Percentiles rank a stretch among this genome's conserved stretches.
These are phyloP conservation scores for Anolis carolinensis DNA, from an alignment of 2,113 vertebrate genomes.

Conservation along the genomic window DNA sequence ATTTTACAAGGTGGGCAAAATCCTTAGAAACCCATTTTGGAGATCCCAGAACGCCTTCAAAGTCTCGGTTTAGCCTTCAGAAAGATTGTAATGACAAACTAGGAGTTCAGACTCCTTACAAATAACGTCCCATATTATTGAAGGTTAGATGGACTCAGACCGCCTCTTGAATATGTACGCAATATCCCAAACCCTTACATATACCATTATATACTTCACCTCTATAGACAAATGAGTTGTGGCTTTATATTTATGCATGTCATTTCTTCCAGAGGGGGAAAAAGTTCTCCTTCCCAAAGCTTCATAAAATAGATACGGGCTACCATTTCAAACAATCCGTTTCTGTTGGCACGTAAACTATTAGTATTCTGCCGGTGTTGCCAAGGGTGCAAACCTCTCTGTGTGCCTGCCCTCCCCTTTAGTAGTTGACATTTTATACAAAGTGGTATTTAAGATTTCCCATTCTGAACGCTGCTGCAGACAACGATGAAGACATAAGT, in stretches of 20 bases:
- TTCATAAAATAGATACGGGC: not conserved
- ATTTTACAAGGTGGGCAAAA: too few species aligned
- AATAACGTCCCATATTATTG: not conserved
- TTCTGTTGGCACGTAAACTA: rapidly evolving
- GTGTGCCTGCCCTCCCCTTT: not conserved
- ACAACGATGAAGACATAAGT: not conserved
- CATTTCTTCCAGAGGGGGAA: not conserved
- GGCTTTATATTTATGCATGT: not conserved
- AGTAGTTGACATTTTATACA: slow-evolving; percentile 4
- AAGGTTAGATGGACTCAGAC: not conserved
- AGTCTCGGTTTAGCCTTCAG: too few species aligned
- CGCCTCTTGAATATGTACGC: not conserved
- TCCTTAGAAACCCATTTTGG: too few species aligned
- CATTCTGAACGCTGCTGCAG: not conserved
- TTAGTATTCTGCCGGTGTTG: not conserved
- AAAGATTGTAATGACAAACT: too few species aligned
- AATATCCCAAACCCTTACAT: not conserved
- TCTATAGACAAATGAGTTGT: not conserved
- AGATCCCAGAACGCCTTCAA: too few species aligned
- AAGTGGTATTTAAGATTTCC: not conserved
- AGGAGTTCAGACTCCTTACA: too few species aligned
- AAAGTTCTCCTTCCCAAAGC: not conserved
- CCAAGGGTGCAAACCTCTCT: not conserved
- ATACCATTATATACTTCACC: rapidly evolving
- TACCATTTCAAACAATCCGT: not conserved